A percentile compares a stretch with the other conserved stretches of the same genome.
These are phyloP conservation scores for Tetanocera ferruginea DNA, from an alignment of 2,888 invertebrate genomes.

Conservation along the genomic window DNA sequence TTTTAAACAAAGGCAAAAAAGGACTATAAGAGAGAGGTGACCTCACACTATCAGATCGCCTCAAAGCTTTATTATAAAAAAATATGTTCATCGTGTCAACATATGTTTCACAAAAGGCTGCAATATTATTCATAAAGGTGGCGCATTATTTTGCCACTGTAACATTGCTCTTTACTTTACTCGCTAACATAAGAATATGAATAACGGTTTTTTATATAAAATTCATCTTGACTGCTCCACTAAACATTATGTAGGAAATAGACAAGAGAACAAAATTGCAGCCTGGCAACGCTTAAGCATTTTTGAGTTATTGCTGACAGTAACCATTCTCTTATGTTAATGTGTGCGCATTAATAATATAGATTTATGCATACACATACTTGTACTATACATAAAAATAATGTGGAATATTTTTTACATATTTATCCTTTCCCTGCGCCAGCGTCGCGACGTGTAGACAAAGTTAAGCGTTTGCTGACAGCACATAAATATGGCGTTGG, in stretches of 20 bases:
- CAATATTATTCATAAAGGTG: background rate
- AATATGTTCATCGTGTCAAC: background rate
- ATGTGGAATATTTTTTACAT: background rate
- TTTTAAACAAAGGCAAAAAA: background rate
- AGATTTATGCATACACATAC: slow-evolving; percentile 45
- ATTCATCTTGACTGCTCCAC: background rate
- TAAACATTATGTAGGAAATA: no score
- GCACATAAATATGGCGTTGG: background rate
- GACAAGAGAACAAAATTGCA: no score
- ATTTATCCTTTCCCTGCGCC: background rate
- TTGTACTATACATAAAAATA: background rate
- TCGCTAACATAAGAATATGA: background rate
- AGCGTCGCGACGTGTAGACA: slow-evolving; percentile 33
- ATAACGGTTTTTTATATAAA: background rate
- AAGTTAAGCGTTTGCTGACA: no score
- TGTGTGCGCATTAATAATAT: slow-evolving; percentile 52
- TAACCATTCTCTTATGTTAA: slow-evolving; percentile 49
- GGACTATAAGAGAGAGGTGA: background rate
- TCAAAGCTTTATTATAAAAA: background rate
- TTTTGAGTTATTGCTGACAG: slow-evolving; percentile 50
- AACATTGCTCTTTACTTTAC: background rate
- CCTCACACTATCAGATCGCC: background rate
- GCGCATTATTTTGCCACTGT: background rate
- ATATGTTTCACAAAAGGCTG: background rate
- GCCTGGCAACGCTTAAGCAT: slow-evolving; percentile 33